Base-by-base conservation (phyloP, 2,797 vertebrate species). In the Alca torda region DNA sequence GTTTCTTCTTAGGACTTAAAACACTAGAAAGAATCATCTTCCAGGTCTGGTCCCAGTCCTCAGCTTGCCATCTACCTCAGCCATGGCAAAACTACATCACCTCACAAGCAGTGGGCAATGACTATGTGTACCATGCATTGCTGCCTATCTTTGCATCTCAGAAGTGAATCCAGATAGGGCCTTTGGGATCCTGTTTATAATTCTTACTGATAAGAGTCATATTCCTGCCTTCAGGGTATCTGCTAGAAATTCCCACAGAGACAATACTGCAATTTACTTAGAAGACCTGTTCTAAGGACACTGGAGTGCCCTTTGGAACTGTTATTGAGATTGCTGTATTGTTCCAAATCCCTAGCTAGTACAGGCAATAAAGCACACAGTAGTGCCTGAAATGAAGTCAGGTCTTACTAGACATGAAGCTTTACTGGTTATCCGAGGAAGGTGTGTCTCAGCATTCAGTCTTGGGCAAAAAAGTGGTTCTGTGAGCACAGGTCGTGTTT, bases 391-490 rank as follows among this genome's bases (percentile, higher is more conserved):
- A 61, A n/a, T 14, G 11, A 76, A 18, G 31, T 70, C 48, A 11
- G 75, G 37, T 37, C 41, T 61, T 30, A 7, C 1, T 64, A 46
- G 35, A 25, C 17, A 2, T 4, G 11, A 35, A 74, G 45, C 43
- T 93, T 89, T 70, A 41, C 67, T 74, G 16, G 68, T 70, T 3
- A 0, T 23, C 33, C 0, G 1, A 56, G 9, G 41, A 53, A 87
- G 45, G 11, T 2, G 15, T 10, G 14, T 11, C 50, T 87, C 54
- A 51, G 28, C 0, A 0, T 30, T 78, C 16, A 5, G 56, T 81
- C 53, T 24, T 79, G 67, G n/a, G n/a, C 50, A 43, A 37, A 59
- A 10, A 37, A 41, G 23, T 41, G 28, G 31, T 88, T 43, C 37
- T 77, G 64, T 0, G 10, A 60, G 39, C 46, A 7, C 26, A n/a